phyloP scores from a whole-genome alignment of 2,113 vertebrate genomes.

The Malurus alboscapulatus region DNA sequence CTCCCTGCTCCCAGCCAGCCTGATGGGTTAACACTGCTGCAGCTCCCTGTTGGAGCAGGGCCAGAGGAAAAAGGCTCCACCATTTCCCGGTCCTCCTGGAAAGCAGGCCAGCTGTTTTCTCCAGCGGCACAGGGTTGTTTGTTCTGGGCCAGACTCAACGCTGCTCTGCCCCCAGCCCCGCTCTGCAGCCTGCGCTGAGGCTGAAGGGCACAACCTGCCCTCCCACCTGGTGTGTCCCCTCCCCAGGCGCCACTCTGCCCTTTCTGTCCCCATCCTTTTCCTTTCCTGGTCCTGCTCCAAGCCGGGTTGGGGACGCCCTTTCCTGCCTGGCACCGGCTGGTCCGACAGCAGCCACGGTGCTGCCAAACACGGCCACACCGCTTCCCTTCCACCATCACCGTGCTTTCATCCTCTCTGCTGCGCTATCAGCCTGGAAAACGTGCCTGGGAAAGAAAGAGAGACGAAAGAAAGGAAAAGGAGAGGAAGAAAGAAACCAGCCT shows the following conservation, averaged over 20 bases:
- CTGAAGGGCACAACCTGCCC: conserved; percentile 23
- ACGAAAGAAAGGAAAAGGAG: neutral
- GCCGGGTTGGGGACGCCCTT: conserved; percentile 51
- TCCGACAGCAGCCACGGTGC: neutral
- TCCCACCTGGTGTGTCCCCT: neutral
- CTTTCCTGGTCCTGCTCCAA: neutral
- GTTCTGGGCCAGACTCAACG: conserved; percentile 40
- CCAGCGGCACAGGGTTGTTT: conserved; percentile 41
- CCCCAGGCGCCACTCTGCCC: neutral
- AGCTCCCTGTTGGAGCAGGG: neutral
- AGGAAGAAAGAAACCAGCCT: neutral
- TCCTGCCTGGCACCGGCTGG: conserved; percentile 58
- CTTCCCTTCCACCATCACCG: fast-evolving
- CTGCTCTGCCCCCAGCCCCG: fast-evolving
- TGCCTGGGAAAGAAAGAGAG: neutral
- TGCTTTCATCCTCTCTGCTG: fast-evolving
- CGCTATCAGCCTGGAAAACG: fast-evolving
- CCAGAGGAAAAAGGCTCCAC: conserved; percentile 58
- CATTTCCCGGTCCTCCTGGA: conserved; percentile 17
- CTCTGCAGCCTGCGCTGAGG: fast-evolving
- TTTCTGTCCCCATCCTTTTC: conserved; percentile 52
- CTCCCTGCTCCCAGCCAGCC: fast-evolving
- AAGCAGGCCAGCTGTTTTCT: conserved; percentile 36
- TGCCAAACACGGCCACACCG: fast-evolving
- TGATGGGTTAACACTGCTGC: neutral